Percentiles rank a stretch among this genome's conserved stretches.
Evolutionary conservation across 2,888 invertebrate species (phyloP).

Genomic region (Erebia aethiops): DNA sequence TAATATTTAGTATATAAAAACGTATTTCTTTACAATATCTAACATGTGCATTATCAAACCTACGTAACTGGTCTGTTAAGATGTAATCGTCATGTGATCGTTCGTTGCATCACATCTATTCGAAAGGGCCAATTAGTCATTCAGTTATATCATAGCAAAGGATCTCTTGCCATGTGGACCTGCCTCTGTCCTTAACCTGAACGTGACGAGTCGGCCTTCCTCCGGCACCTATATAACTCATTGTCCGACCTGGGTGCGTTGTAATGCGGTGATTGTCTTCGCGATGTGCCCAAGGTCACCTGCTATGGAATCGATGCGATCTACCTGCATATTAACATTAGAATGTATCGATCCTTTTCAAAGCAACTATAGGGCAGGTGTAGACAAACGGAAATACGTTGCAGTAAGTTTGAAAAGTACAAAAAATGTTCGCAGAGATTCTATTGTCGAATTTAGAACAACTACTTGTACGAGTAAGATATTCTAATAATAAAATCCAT

Average conservation of each 20-base stretch:
- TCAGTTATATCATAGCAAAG: slow-evolving; percentile 34
- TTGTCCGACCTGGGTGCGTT: slow-evolving; percentile 76
- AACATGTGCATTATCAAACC: too few species aligned
- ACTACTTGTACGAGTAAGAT: too few species aligned
- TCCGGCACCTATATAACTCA: slow-evolving; percentile 70
- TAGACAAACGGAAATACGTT: background rate
- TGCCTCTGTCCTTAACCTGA: slow-evolving; percentile 77
- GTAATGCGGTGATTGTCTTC: slow-evolving; percentile 81
- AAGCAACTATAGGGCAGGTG: background rate
- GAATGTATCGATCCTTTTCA: slow-evolving; percentile 31
- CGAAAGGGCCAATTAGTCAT: slow-evolving; percentile 32
- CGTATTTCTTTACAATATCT: too few species aligned
- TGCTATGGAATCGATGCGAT: slow-evolving; percentile 34
- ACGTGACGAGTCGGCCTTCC: slow-evolving; percentile 82
- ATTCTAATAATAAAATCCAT: too few species aligned
- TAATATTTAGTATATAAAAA: too few species aligned
- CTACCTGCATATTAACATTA: slow-evolving; percentile 36
- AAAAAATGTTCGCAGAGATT: too few species aligned
- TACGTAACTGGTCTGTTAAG: too few species aligned
- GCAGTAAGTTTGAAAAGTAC: too few species aligned
- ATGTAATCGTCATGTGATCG: background rate
- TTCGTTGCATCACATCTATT: slow-evolving; percentile 1
- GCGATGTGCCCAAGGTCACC: slow-evolving; percentile 67
- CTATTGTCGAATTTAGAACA: too few species aligned
- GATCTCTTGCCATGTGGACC: slow-evolving; percentile 30